Base-by-base conservation (phyloP, 2,113 vertebrate genomes). In the Charina bottae region DNA sequence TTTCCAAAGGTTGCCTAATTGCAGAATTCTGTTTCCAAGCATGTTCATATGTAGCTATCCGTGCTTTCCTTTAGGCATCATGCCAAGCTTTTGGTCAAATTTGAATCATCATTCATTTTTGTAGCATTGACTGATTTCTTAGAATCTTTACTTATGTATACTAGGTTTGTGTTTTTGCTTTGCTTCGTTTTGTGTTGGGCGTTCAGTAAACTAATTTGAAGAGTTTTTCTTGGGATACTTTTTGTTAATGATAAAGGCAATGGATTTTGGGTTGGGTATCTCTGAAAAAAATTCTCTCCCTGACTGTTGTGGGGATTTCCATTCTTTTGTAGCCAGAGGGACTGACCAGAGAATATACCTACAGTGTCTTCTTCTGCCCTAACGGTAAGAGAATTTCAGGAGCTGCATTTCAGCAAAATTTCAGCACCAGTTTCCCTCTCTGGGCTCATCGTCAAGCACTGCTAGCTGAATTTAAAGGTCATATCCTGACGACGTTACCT, bases 331-430 rank as follows among this genome's bases (percentile, higher is more conserved):
- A 99, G 99, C 98, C 99, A 92, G 98, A 99, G 94, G 99, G 99
- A 93, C 97, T 99, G 59, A 96, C 98, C 89, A 96, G 98, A 93
- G 98, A 98, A 85, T 99, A 99, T 90, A 99, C 99, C 24, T 99
- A 99, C 96, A 99, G 98, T 3, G 98, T 99, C 59, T 99, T 99
- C 97, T 99, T 99, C 97, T 99, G 99, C 92, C 99, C 99, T 33
- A 99, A 98, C 89, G 98, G 98, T 99, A 96, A 97, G 97, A 95
- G 55, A 89, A 4, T 53, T 24, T n/a, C 12, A 6, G 33, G 0
- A 28, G 13, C 0, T 0, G n/a, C 13, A 0, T 72, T 72, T 72
- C 64, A 78, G 68, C 68, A 78, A 78, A 37, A 78, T 78, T 33
- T 78, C 33, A 42, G 33, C 33, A 21, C 2, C 33, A 78, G 72